Conservation (phyloP, 1,140 invertebrate genomes). For the Anoplophora glabripennis region DNA sequence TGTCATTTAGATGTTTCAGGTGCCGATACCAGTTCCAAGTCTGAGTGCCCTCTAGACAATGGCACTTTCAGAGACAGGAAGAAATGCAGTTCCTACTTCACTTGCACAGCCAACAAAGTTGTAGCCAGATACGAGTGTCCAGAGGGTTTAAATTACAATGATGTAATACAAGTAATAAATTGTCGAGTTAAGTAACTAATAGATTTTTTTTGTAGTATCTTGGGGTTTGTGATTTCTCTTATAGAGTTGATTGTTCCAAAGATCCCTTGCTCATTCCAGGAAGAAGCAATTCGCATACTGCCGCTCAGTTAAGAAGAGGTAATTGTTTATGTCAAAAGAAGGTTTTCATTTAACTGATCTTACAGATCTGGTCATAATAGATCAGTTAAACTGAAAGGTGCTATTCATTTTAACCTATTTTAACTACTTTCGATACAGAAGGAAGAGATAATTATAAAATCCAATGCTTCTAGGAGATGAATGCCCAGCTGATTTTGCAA, state of each 20-base stretch:
- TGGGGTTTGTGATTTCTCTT: slow-evolving; percentile 59
- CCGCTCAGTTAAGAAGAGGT: too few species aligned
- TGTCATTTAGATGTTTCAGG: not conserved
- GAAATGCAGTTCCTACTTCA: slow-evolving; percentile 65
- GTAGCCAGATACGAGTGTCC: slow-evolving; percentile 60
- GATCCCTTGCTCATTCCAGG: slow-evolving; percentile 22
- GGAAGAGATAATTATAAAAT: too few species aligned
- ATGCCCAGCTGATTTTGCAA: slow-evolving; percentile 20
- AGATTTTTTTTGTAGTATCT: slow-evolving; percentile 51
- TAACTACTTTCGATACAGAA: too few species aligned
- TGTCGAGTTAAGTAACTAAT: slow-evolving; percentile 9
- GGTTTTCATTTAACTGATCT: too few species aligned
- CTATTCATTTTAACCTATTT: too few species aligned
- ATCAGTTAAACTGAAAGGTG: too few species aligned
- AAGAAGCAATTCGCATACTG: too few species aligned
- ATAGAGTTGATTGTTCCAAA: slow-evolving; percentile 55
- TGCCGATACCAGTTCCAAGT: slow-evolving; percentile 39
- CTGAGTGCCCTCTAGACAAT: slow-evolving; percentile 49
- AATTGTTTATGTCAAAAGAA: too few species aligned
- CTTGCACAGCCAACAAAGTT: slow-evolving; percentile 58
- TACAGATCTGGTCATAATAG: too few species aligned
- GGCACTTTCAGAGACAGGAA: slow-evolving; percentile 59
- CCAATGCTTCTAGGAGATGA: not conserved
- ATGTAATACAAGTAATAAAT: slow-evolving; percentile 50
- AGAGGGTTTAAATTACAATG: slow-evolving; percentile 57